Percentiles rank a stretch among this genome's conserved stretches.
Conservation (phyloP, 2,888 invertebrate genomes). For the Phasia obesa region DNA sequence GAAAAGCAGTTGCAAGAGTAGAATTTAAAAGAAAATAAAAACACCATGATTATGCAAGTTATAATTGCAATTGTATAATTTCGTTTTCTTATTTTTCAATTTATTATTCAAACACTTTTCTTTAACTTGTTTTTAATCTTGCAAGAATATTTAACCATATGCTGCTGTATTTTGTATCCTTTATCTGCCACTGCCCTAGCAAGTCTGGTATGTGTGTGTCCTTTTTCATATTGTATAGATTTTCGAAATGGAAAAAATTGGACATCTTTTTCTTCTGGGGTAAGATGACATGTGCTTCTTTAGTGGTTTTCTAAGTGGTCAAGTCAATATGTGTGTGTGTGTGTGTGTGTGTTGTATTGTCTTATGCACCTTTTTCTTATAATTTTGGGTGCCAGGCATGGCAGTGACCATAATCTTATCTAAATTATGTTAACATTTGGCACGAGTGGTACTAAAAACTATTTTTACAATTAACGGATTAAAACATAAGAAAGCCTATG, state of each 20-base stretch:
- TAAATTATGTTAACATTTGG: conserved; percentile 66
- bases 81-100: conserved; percentile 13
- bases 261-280: conserved; percentile 12
- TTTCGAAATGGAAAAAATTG: conserved; percentile 40
- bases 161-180: conserved; percentile 44
- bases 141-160: conserved; percentile 54
- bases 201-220: conserved; percentile 49
- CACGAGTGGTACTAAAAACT: neutral
- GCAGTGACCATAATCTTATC: conserved; percentile 64
- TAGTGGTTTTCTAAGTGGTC: conserved; percentile 66
- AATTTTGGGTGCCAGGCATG: conserved; percentile 43
- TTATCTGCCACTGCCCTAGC: no score
- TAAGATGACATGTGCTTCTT: conserved; percentile 62
- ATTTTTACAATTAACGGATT: no score
- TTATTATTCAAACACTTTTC: neutral
- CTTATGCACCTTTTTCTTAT: conserved; percentile 44
- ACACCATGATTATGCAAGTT: conserved; percentile 68
- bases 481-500: no score
- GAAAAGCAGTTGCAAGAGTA: conserved; percentile 50
- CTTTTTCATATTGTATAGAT: conserved; percentile 46
- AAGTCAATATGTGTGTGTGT: conserved; percentile 40
- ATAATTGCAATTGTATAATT: conserved; percentile 68
- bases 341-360: no score
- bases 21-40: neutral
- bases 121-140: neutral